These are phyloP conservation scores for Hemaris fuciformis DNA, from an alignment of 2,888 invertebrate species.

Conservation along the genomic window DNA sequence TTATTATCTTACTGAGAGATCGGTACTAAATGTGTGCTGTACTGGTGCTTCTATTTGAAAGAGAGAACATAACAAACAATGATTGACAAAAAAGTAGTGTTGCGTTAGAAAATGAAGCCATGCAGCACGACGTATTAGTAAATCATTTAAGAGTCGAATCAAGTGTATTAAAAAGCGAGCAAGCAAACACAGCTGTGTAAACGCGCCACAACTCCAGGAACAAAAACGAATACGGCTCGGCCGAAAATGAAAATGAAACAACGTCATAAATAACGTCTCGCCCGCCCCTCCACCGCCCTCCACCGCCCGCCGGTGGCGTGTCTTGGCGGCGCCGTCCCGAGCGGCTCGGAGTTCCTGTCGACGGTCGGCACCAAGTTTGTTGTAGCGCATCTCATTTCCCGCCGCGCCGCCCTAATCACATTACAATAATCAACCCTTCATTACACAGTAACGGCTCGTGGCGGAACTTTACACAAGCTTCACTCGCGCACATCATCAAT, in stretches of 20 bases:
- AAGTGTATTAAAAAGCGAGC: no score
- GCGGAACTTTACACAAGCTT: background rate
- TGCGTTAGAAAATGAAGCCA: no score
- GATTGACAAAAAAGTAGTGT: no score
- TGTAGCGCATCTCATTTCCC: slow-evolving; percentile 5
- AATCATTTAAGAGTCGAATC: no score
- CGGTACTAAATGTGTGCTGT: no score
- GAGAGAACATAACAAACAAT: no score
- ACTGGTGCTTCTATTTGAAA: no score
- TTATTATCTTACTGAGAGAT: no score
- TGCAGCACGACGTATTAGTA: no score
- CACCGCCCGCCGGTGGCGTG: slow-evolving; percentile 5
- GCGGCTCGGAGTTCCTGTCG: background rate
- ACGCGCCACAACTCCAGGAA: slow-evolving; percentile 21
- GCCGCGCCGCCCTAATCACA: background rate
- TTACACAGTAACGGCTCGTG: background rate
- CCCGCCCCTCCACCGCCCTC: slow-evolving; percentile 11
- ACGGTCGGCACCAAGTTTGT: background rate
- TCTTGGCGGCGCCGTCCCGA: background rate
- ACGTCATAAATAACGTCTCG: slow-evolving; percentile 35
- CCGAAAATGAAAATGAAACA: slow-evolving; percentile 39
- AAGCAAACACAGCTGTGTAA: background rate
- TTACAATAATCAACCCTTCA: background rate
- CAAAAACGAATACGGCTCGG: slow-evolving; percentile 24
- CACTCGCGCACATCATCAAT: no score